phyloP scores from a whole-genome alignment of 2,797 vertebrate genomes.

The Luscinia luscinia region DNA sequence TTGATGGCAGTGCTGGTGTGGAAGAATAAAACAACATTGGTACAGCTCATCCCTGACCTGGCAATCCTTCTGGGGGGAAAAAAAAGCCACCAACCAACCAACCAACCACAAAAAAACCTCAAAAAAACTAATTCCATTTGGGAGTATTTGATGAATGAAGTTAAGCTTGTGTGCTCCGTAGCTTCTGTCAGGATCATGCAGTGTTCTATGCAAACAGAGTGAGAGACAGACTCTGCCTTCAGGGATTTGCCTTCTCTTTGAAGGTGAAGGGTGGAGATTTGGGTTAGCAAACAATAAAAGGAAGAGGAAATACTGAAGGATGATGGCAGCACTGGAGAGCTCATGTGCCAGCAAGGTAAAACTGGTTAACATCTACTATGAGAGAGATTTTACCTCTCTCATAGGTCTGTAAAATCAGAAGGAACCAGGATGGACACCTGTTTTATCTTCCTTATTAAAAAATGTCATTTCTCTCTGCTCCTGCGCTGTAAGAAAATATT shows the following conservation, averaged over 20 bases:
- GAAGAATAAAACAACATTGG: background rate
- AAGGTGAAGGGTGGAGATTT: background rate
- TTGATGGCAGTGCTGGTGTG: accelerated
- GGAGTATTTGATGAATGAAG: background rate
- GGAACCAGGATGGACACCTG: background rate
- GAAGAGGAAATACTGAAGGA: background rate
- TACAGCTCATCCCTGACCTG: background rate
- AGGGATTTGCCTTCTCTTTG: background rate
- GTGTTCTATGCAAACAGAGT: background rate
- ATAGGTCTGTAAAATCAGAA: background rate
- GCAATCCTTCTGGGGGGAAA: background rate
- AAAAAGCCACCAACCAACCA: too few species aligned
- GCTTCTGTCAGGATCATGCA: background rate
- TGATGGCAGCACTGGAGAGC: background rate
- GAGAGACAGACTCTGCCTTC: background rate
- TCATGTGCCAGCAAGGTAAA: background rate
- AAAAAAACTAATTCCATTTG: background rate
- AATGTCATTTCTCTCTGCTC: background rate
- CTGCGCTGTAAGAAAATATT: background rate
- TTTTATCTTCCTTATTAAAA: background rate
- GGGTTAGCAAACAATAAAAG: background rate
- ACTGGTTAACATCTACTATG: background rate
- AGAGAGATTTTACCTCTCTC: background rate
- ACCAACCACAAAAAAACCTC: background rate
- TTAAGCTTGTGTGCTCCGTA: background rate